phyloP scores from a whole-genome alignment of 2,113 vertebrate genomes.

The Atractosteus spatula region DNA sequence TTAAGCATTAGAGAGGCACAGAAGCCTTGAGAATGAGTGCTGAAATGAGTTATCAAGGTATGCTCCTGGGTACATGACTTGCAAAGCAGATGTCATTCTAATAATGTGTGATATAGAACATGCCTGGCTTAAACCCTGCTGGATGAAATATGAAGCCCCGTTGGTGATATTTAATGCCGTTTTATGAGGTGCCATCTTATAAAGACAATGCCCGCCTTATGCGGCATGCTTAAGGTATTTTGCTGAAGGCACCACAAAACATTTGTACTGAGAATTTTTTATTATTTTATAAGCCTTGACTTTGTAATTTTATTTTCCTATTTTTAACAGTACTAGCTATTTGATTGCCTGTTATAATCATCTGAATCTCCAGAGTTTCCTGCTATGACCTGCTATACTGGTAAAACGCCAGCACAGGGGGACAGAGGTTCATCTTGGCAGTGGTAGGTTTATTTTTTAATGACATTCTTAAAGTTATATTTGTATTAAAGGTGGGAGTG shows the following conservation, averaged over 20 bases:
- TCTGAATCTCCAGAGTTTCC: slow-evolving; percentile 55
- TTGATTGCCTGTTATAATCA: slow-evolving; percentile 67
- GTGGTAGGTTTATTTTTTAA: neutral
- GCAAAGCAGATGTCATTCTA: slow-evolving; percentile 94
- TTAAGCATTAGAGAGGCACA: slow-evolving; percentile 73
- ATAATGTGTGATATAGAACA: slow-evolving; percentile 90
- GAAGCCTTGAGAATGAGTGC: slow-evolving; percentile 73
- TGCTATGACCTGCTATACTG: slow-evolving; percentile 36
- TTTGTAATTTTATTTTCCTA: slow-evolving; percentile 85
- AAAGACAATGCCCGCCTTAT: slow-evolving; percentile 79
- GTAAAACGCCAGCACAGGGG: neutral
- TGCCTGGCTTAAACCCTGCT: slow-evolving; percentile 79
- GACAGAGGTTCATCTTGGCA: neutral
- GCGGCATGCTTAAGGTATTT: slow-evolving; percentile 79
- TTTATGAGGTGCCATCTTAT: slow-evolving; percentile 90
- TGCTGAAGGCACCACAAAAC: slow-evolving; percentile 76
- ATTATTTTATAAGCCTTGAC: slow-evolving; percentile 91
- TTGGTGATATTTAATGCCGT: slow-evolving; percentile 89
- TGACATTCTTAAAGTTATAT: no score
- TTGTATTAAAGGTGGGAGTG: no score
- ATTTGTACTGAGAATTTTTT: slow-evolving; percentile 84
- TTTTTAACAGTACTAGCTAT: slow-evolving; percentile 73
- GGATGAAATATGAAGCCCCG: slow-evolving; percentile 86
- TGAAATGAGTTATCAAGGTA: slow-evolving; percentile 83
- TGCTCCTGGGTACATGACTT: slow-evolving; percentile 81